Evolutionary conservation across 2,113 vertebrate species (phyloP).

Genomic region (Oryzias curvinotus): DNA sequence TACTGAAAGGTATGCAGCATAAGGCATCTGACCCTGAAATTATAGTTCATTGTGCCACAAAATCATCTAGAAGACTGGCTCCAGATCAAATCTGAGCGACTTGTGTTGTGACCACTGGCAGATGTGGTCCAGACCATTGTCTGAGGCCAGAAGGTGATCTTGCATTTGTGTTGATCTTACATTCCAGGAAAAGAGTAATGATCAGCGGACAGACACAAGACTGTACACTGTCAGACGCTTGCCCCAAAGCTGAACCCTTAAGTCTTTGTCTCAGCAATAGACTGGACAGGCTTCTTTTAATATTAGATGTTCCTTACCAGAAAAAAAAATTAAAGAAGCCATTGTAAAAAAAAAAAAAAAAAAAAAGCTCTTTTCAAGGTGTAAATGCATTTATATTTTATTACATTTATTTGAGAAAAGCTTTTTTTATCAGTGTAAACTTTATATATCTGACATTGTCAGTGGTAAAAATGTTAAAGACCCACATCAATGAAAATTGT

Average conservation of each 20-base stretch:
- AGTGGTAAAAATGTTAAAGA: too few species aligned
- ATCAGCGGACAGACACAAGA: conserved; percentile 53
- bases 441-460: neutral
- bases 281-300: conserved; percentile 44
- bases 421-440: conserved; percentile 37
- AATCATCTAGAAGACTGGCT: conserved; percentile 27
- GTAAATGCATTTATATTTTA: conserved; percentile 30
- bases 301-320: conserved; percentile 45
- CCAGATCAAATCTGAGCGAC: conserved; percentile 30
- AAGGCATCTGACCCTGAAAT: conserved; percentile 13
- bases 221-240: conserved; percentile 25
- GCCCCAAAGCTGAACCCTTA: conserved; percentile 55
- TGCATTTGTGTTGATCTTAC: conserved; percentile 42
- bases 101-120: conserved; percentile 53
- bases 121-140: conserved; percentile 46
- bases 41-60: conserved; percentile 25
- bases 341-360: conserved; percentile 4
- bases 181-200: conserved; percentile 54
- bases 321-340: conserved; percentile 45
- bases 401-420: conserved; percentile 32
- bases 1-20: conserved; percentile 30
- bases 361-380: conserved; percentile 41
- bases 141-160: conserved; percentile 55
- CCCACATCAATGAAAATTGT: too few species aligned
- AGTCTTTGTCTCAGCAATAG: conserved; percentile 51